Evolutionary conservation across 1,140 invertebrate species (phyloP).

Genomic region (Tetranychus urticae): DNA sequence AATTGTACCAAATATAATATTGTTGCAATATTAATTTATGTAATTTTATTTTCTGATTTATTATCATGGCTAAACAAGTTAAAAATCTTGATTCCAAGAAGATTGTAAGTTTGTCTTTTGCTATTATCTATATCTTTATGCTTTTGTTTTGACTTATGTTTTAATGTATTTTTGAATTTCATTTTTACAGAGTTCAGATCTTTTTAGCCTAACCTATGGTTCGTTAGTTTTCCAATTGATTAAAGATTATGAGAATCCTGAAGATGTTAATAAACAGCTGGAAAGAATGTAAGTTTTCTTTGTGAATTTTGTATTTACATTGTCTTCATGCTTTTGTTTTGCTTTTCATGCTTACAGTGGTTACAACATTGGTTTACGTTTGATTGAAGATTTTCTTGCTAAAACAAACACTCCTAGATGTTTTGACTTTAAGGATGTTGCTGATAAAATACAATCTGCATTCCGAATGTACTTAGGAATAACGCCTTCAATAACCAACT

Average conservation of each 20-base stretch:
- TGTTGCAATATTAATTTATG: too few relatives aligned
- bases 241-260: constrained; percentile 89
- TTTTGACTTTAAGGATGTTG: constrained; percentile 84
- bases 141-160: too few relatives aligned
- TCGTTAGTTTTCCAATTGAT: constrained; percentile 85
- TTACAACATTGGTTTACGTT: constrained; percentile 89
- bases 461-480: constrained; percentile 80
- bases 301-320: neutral
- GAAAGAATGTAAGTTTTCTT: constrained; percentile 37
- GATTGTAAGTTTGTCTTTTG: too few relatives aligned
- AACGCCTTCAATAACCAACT: constrained; percentile 67
- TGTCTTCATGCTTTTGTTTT: neutral
- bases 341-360: constrained; percentile 27
- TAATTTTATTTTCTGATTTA: too few relatives aligned
- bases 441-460: constrained; percentile 70
- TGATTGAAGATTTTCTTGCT: constrained; percentile 93
- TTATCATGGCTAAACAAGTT: too few relatives aligned
- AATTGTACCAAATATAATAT: too few relatives aligned
- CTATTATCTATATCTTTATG: too few relatives aligned
- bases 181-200: constrained; percentile 46
- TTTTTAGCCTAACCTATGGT: constrained; percentile 92
- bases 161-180: neutral
- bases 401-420: constrained; percentile 69
- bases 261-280: constrained; percentile 83
- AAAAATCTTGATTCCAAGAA: too few relatives aligned